Percentiles rank a stretch among this genome's conserved stretches.
Conservation (phyloP, 2,797 vertebrate genomes). For the Halcyon chelicuti region DNA sequence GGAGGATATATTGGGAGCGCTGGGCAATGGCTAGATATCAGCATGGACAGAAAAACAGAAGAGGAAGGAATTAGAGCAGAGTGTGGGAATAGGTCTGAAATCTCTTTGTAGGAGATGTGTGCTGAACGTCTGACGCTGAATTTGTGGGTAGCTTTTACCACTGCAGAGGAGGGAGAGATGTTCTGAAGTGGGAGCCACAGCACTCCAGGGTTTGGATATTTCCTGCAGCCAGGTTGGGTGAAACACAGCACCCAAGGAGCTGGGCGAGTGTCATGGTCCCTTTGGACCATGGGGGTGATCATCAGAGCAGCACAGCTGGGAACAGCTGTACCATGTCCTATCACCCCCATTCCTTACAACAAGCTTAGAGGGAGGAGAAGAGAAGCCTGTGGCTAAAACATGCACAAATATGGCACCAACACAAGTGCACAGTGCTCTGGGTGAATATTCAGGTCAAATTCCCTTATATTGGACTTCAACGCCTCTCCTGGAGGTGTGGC, state of each 20-base stretch:
- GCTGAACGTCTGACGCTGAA: neutral
- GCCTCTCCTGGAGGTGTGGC: neutral
- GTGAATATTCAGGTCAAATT: neutral
- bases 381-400: neutral
- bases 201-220: neutral
- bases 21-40: neutral
- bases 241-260: neutral
- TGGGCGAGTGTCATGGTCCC: neutral
- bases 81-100: neutral
- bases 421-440: neutral
- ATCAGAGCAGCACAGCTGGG: neutral
- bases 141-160: neutral
- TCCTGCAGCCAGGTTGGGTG: fast-evolving
- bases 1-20: neutral
- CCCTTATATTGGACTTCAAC: fast-evolving
- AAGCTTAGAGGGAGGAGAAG: neutral
- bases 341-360: fast-evolving
- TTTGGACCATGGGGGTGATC: fast-evolving
- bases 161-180: neutral
- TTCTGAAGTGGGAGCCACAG: neutral
- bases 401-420: neutral
- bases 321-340: neutral
- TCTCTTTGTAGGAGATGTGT: neutral
- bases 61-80: neutral
- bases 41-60: neutral